Evolutionary conservation across 2,888 invertebrate species (phyloP), one percentile per base, ranked within the genome.

Genomic region (Agrenia bidenticulata): DNA sequence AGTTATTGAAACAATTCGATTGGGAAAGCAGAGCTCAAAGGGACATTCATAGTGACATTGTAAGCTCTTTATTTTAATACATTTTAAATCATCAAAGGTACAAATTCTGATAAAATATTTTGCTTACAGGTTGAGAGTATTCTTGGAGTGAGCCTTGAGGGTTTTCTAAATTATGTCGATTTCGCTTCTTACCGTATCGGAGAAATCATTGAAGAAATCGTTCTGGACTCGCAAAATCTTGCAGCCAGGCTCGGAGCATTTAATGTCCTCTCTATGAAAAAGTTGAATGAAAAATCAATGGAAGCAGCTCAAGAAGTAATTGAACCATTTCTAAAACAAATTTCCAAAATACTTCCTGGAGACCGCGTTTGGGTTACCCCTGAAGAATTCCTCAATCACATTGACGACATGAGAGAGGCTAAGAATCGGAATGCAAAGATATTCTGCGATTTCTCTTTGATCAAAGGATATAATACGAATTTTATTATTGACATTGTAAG

Each of bases 401-500:
- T 32, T 32, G 32, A 32, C 4, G 11, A 11, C 11, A 4, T 11
- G 32, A 32, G 11, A n/a, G 39, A 39, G 39, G 39, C 7, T 39
- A 15, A 45, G 4, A 19, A 11, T 45, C n/a, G 19, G 45, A 19
- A 45, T 19, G 5, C 45, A 11, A 51, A 21, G 19, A 32, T 32
- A 2, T 55, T 57, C 42, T 57, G 57, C 23, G 21, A 57, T 23
- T 57, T 57, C n/a, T 57, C 57, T 11, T n/a, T 57, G 41, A 17
- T 42, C 23, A 23, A 1, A 1, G 17, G 39, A 11, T 57, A 57
- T 7, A 67, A 67, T 32, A 63, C 55, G n/a, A 61, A 61, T 39
- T 21, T 42, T 0, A 37, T 67, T 4, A 64, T 67, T 23, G 39
- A 58, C n/a, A 23, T 64, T 17, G 67, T 67, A 61, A 39, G 50